Base-by-base conservation (phyloP, 2,888 invertebrate genomes). In the Bombylius major region DNA sequence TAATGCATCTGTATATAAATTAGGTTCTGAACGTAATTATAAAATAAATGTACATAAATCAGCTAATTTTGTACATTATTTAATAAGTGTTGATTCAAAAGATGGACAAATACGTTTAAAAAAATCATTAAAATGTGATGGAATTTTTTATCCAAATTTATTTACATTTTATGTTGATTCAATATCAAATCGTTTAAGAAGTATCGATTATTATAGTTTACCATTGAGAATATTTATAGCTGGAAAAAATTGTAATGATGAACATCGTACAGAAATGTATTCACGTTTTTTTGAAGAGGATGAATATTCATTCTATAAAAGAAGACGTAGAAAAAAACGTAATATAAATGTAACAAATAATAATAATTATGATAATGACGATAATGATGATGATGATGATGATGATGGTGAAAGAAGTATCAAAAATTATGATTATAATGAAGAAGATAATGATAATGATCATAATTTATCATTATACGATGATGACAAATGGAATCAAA, bases 101-200 rank as follows among this genome's bases (percentile, higher is more conserved):
- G 82, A 80, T 60, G 91, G 90, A 14, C 80, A 83, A 61, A 85
- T 90, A 56, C 81, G 81, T n/a, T 75, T 91, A 45, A 79, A 82
- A 61, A 83, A 84, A 65, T 78, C 79, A 55, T 75, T 91, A 13
- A 80, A 83, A 67, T 91, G 91, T 72, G 85, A 89, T 66, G 89
- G 89, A 59, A 78, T 88, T 42, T 83, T 84, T 62, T 90, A 91
- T 68, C 90, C 91, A 0, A 86, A 86, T 66, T 78, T 91, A 56
- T 90, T 92, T 70, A 90, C 89, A 5, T 82, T 90, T 68, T 88
- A 89, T 72, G 84, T 92, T 59, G 91, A 92, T 70, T 91, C 91
- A 44, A 87, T 86, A 53, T 87, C 89, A 60, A 87, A 85, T 65
- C 77, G 87, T 55, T 77, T 87, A 60, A 79, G 86, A 51, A 87